Evolutionary conservation across 2,797 vertebrate genomes (phyloP).

Genomic region (Scyliorhinus canicula): DNA sequence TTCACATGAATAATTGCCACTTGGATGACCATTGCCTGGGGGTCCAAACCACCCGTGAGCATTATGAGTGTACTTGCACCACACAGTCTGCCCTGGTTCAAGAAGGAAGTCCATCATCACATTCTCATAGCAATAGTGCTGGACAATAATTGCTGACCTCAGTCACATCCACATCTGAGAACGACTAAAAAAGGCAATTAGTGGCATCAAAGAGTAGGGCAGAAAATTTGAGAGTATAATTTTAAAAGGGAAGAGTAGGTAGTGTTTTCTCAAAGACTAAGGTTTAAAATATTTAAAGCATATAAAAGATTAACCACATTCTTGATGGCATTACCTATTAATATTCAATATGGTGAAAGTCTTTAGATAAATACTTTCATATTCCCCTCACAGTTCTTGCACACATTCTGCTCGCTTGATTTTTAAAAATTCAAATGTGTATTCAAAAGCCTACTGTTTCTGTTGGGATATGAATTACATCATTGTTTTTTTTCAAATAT

Average conservation of each 20-base stretch:
- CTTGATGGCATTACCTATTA: slow-evolving; percentile 24
- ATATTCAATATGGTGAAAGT: slow-evolving; percentile 35
- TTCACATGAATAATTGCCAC: neutral
- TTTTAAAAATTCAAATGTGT: slow-evolving; percentile 44
- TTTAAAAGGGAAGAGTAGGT: neutral
- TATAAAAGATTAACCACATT: slow-evolving; percentile 33
- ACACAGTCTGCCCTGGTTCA: neutral
- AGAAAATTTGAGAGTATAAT: slow-evolving; percentile 14
- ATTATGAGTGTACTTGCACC: neutral
- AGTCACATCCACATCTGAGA: neutral
- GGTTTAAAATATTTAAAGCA: slow-evolving; percentile 36
- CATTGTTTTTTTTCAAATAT: slow-evolving; percentile 58
- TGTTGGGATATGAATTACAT: slow-evolving; percentile 57
- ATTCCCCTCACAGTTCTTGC: slow-evolving; percentile 5
- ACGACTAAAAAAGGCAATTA: neutral
- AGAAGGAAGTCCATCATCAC: neutral
- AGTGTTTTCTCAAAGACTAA: slow-evolving; percentile 23
- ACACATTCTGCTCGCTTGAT: neutral
- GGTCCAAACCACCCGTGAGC: neutral
- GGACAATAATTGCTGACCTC: neutral
- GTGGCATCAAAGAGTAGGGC: neutral
- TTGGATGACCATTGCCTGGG: neutral
- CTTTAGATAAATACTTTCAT: slow-evolving; percentile 37
- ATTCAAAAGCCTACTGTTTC: slow-evolving; percentile 44
- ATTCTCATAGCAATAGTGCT: neutral